phyloP scores from a whole-genome alignment of 2,888 invertebrate genomes.

The Allygus modestus region DNA sequence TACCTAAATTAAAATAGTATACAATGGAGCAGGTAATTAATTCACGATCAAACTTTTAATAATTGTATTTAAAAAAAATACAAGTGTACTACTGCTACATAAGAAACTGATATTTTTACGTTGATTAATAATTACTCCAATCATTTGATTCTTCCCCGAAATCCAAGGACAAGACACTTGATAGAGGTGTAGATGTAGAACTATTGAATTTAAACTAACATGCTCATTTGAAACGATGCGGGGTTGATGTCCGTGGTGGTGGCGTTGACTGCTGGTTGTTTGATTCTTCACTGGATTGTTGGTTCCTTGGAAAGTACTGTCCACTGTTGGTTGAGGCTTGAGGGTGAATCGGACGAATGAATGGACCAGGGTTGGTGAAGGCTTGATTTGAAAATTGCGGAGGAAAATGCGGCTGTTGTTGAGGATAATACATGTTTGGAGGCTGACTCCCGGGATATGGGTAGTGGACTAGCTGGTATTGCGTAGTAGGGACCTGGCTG shows the following conservation, averaged over 20 bases:
- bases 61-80: slow-evolving; percentile 1
- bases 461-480: slow-evolving; percentile 51
- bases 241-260: slow-evolving; percentile 52
- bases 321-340: slow-evolving; percentile 44
- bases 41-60: not conserved
- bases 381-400: slow-evolving; percentile 47
- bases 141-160: slow-evolving; percentile 41
- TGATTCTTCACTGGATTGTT: slow-evolving; percentile 47
- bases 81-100: not conserved
- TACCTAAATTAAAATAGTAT: not conserved
- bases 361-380: slow-evolving; percentile 19
- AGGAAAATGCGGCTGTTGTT: slow-evolving; percentile 49
- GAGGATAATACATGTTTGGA: slow-evolving; percentile 53
- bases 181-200: slow-evolving; percentile 28
- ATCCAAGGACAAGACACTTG: slow-evolving; percentile 48
- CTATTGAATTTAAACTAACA: too few species aligned
- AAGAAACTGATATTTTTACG: not conserved
- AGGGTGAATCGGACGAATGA: slow-evolving; percentile 56
- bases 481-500: slow-evolving; percentile 47
- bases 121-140: not conserved
- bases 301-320: slow-evolving; percentile 5
- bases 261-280: slow-evolving; percentile 45
- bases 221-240: too few species aligned
- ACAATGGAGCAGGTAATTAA: not conserved
- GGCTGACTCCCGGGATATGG: slow-evolving; percentile 56